These are phyloP conservation scores for Adrianichthys oophorus DNA, from an alignment of 2,797 vertebrate genomes.

Conservation along the genomic window DNA sequence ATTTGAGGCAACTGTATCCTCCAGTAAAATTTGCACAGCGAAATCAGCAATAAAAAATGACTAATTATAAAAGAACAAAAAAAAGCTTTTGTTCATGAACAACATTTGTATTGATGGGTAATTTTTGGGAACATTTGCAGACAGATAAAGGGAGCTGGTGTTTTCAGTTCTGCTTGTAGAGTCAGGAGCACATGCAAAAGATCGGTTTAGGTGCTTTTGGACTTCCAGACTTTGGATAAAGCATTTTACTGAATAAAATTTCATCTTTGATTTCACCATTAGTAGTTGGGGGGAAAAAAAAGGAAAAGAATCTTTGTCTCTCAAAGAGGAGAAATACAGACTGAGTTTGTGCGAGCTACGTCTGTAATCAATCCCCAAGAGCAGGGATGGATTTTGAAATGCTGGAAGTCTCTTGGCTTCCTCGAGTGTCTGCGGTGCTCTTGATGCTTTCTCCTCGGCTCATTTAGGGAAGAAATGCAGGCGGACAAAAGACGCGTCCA, in stretches of 20 bases:
- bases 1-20: no score
- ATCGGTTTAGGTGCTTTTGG: constrained; percentile 39
- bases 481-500: constrained; percentile 48
- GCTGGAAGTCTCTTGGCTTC: constrained; percentile 33
- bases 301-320: constrained; percentile 18
- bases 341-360: constrained; percentile 41
- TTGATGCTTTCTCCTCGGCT: constrained; percentile 31
- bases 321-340: constrained; percentile 21
- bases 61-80: no score
- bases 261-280: constrained; percentile 43
- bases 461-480: constrained; percentile 47
- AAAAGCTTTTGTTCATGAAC: no score
- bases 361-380: constrained; percentile 52
- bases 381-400: constrained; percentile 39
- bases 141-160: constrained; percentile 17
- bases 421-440: constrained; percentile 32
- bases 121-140: no score
- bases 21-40: no score
- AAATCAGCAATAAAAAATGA: no score
- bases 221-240: constrained; percentile 33
- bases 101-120: no score
- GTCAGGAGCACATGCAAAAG: constrained; percentile 4
- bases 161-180: constrained; percentile 37
- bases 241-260: constrained; percentile 45
- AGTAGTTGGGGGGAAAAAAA: not conserved